Evolutionary conservation across 1,140 invertebrate species (phyloP), one percentile per base, ranked within the genome.

Genomic region (Leguminivora glycinivorella): DNA sequence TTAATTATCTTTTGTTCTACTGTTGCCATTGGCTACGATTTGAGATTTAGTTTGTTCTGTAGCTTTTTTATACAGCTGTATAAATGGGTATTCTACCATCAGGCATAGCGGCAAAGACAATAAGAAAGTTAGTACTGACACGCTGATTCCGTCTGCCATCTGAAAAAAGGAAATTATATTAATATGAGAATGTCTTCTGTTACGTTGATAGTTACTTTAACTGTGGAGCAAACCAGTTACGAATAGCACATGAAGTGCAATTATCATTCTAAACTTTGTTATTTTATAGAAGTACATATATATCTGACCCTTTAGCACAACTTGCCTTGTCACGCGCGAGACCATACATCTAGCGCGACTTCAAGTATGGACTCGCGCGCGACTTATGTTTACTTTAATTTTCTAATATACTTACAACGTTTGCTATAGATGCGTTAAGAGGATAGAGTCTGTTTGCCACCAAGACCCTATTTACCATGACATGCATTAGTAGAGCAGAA

Each of bases 1-100:
- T 63, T 29, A 63, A 63, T 34, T 63, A 17, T 63, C 58, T 63
- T 63, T 63, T 63, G 58, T 63, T 22, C 17, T 63, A 7, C 58
- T 34, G n/a, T 9, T 29, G 58, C 58, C 26, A 63, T 63, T 31
- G 58, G 26, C 26, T 29, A 19, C n/a, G n/a, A 63, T 17, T 2
- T 14, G n/a, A 63, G 25, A 12, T 29, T 31, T 31, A 63, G 1
- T 29, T 34, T 17, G 26, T 63, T 26, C 26, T 7, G n/a, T 63
- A 17, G 26, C n/a, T 5, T 14, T n/a, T 34, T 63, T 63, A 22
- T 63, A 63, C 0, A 63, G 6, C 7, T 63, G 58, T 26, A 63
- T 63, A 17, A 63, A 63, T 31, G 58, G 58, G n/a, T 34, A 63
- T 63, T 63, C 58, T 17, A 63, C 26, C 58, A 63, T 63, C 7